Percentiles rank a stretch among this genome's conserved stretches.
Evolutionary conservation across 2,888 invertebrate species (phyloP).

Genomic region (Synergus gifuensis): DNA sequence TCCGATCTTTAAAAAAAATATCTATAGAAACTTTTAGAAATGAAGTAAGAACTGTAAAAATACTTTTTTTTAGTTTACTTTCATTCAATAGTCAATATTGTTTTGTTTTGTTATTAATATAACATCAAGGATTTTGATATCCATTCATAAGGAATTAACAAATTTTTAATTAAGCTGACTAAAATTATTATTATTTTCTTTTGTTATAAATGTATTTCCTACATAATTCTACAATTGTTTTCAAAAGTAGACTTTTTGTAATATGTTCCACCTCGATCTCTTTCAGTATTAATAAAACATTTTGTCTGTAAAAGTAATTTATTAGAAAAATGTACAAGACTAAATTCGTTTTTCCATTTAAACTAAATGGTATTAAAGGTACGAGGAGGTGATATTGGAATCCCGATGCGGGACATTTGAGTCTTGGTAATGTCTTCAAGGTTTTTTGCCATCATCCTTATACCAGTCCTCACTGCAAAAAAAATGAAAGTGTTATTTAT

Average conservation of each 20-base stretch:
- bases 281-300: not conserved
- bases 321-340: slow-evolving; percentile 30
- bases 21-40: slow-evolving; percentile 5
- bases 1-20: slow-evolving; percentile 2
- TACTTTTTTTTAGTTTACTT: not conserved
- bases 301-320: slow-evolving; percentile 16
- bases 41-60: not conserved
- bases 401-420: slow-evolving; percentile 77
- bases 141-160: too few relatives aligned
- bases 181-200: not conserved
- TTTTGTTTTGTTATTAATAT: not conserved
- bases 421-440: slow-evolving; percentile 61
- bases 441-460: slow-evolving; percentile 85
- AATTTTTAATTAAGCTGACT: too few relatives aligned
- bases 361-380: slow-evolving; percentile 13
- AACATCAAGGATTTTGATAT: too few relatives aligned
- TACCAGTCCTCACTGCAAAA: slow-evolving; percentile 90
- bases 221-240: not conserved
- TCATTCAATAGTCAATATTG: not conserved
- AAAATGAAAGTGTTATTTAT: slow-evolving; percentile 63
- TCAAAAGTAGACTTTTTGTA: not conserved
- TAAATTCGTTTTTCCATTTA: slow-evolving; percentile 26
- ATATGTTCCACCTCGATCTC: not conserved
- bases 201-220: not conserved
- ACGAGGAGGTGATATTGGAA: slow-evolving; percentile 53